These are phyloP conservation scores for Octonoba sinensis DNA, from an alignment of 2,888 invertebrate species.

Conservation along the genomic window DNA sequence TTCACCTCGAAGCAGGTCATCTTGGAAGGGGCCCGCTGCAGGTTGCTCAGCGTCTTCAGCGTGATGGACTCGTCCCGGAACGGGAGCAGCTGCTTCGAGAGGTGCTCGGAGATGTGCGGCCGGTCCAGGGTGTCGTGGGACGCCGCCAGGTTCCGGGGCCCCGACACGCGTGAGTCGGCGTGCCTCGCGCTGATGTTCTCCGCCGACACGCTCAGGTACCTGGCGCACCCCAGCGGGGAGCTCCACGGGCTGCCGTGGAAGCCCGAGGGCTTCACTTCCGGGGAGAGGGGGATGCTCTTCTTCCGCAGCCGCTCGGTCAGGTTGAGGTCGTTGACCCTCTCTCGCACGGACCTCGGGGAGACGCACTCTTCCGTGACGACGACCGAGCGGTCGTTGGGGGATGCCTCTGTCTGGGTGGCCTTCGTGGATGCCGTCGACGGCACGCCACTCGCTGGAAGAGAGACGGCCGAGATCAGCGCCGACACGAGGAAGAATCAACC, in stretches of 20 bases:
- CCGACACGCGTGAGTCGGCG: slow-evolving; percentile 69
- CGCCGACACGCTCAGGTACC: slow-evolving; percentile 72
- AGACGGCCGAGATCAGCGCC: too few species aligned
- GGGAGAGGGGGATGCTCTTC: slow-evolving; percentile 68
- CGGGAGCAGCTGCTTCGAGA: slow-evolving; percentile 32
- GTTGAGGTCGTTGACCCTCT: slow-evolving; percentile 73
- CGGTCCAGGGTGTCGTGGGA: slow-evolving; percentile 26
- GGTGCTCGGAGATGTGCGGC: slow-evolving; percentile 29
- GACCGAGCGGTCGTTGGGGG: slow-evolving; percentile 14
- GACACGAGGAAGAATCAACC: too few species aligned
- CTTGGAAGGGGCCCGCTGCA: slow-evolving; percentile 69
- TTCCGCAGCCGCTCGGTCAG: slow-evolving; percentile 71
- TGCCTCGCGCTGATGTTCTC: slow-evolving; percentile 70
- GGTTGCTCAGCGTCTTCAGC: slow-evolving; percentile 65
- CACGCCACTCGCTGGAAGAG: too few species aligned
- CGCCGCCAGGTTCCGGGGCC: slow-evolving; percentile 22
- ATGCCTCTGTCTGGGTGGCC: too few species aligned
- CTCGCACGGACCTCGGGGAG: slow-evolving; percentile 70
- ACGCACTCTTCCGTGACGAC: slow-evolving; percentile 27
- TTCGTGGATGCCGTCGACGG: too few species aligned
- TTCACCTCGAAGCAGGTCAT: slow-evolving; percentile 73
- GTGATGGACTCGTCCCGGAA: slow-evolving; percentile 65
- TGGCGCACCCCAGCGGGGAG: slow-evolving; percentile 73
- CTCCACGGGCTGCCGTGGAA: slow-evolving; percentile 73
- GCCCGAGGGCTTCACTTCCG: slow-evolving; percentile 65